A percentile compares a stretch with the other conserved stretches of the same genome.
phyloP scores from a whole-genome alignment of 64 coral and sea anemone genomes.

The Astreopora myriophthalma region DNA sequence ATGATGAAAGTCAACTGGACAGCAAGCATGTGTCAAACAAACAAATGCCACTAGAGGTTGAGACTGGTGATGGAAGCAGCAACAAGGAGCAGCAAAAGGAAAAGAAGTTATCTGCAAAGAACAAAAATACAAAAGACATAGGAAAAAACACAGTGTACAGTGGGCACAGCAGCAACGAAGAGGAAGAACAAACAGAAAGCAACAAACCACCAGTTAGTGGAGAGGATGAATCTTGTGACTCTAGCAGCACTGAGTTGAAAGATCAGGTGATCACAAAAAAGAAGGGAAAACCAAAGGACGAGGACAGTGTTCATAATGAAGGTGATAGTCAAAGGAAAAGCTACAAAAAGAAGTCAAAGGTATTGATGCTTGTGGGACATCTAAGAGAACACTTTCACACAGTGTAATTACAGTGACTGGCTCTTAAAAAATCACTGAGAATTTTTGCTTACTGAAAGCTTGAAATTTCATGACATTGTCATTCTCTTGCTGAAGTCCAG shows the following conservation, averaged over 20 bases:
- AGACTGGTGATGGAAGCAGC: background rate
- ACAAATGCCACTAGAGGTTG: background rate
- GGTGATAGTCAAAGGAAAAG: background rate
- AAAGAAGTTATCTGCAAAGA: background rate
- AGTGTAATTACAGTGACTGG: too few relatives aligned
- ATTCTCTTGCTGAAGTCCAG: too few relatives aligned
- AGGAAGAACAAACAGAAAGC: background rate
- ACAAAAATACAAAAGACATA: constrained; percentile 2
- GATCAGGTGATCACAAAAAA: background rate
- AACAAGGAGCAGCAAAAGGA: background rate
- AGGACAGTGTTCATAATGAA: background rate
- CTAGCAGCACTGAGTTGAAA: background rate
- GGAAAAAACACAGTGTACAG: background rate
- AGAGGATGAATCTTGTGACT: background rate
- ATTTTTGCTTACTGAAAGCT: too few relatives aligned
- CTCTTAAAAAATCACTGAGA: too few relatives aligned
- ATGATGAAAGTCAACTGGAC: background rate
- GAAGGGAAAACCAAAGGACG: background rate
- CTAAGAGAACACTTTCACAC: too few relatives aligned
- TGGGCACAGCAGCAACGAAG: background rate
- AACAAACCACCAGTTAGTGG: background rate
- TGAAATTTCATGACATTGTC: too few relatives aligned
- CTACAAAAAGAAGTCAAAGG: constrained; percentile 9
- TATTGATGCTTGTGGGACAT: background rate
- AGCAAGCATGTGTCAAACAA: background rate